Base-by-base conservation (phyloP, 1,140 invertebrate species). In the Papilio aristodemus region DNA sequence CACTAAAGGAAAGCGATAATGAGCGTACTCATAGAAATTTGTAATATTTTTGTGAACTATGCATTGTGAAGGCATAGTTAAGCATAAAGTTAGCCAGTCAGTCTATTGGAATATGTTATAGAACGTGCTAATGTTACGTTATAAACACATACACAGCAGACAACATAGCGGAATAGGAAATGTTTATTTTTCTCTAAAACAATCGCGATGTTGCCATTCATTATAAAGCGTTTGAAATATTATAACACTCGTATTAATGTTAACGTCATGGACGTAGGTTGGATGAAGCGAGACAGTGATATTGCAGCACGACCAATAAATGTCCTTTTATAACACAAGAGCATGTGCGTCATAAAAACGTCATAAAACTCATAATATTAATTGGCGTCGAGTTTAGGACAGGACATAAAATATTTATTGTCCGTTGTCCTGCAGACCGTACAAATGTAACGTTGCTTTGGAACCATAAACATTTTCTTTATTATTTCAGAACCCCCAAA, bases 331-430 rank as follows among this genome's bases (percentile, higher is more conserved):
- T 14, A 50, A 50, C 46, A 50, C 46, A 50, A 50, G 46, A 50
- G 46, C 11, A 50, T 50, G 9, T 50, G 46, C 22, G 19, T 50
- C 46, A 50, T 50, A 50, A 50, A 50, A 50, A 50, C 22, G 46
- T 50, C 46, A 50, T 25, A 50, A 50, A 50, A 50, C 8, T 22
- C 19, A 4, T 50, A 19, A 22, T 50, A 50, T 50, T 50, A 50
- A 50, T 50, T 50, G 46, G 46, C 46, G 46, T 50, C 46, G 46
- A 50, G 46, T 50, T 50, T 50, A 19, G 46, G 19, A 50, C 46
- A 50, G 46, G 46, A 50, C 19, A 22, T 50, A 25, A 50, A 50
- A 50, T 50, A 25, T 50, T 50, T 50, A 50, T 50, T 22, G 19
- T 50, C 46, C 19, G 17, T 11, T 50, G 19, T 50, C 8, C 41